Conservation (phyloP, 2,113 vertebrate species). For the Callopanchax toddi region DNA sequence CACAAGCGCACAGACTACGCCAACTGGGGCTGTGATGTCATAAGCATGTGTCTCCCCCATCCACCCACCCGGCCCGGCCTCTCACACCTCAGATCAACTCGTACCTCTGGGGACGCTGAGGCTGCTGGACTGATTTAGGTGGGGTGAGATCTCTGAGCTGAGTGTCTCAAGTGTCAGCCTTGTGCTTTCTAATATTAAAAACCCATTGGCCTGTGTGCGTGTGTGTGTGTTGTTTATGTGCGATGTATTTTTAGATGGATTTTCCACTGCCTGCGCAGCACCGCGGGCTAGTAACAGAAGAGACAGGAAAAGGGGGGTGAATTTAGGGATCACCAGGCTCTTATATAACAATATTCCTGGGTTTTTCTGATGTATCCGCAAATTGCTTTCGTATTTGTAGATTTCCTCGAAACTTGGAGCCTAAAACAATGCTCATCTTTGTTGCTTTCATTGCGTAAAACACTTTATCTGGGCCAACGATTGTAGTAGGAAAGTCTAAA, state of each 20-base stretch:
- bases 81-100: conserved; percentile 1
- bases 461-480: conserved; percentile 1
- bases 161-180: conserved; percentile 68
- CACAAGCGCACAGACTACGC: conserved; percentile 43
- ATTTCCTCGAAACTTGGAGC: conserved; percentile 8
- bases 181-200: conserved; percentile 79
- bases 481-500: conserved; percentile 10
- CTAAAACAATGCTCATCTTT: conserved; percentile 7
- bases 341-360: conserved; percentile 3
- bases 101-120: conserved; percentile 40
- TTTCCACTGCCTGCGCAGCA: conserved; percentile 82
- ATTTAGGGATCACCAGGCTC: conserved; percentile 46
- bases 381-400: conserved; percentile 12
- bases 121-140: conserved; percentile 38
- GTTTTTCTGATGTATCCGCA: background rate
- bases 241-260: conserved; percentile 77
- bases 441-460: conserved; percentile 4
- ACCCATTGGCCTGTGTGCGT: conserved; percentile 29
- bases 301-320: no score
- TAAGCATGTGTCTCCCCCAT: conserved; percentile 47
- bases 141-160: conserved; percentile 7
- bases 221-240: conserved; percentile 42
- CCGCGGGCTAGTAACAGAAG: conserved; percentile 11
- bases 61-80: background rate
- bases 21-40: conserved; percentile 67